These are phyloP conservation scores for Spinus pinus DNA, from an alignment of 2,797 vertebrate species.

Conservation along the genomic window DNA sequence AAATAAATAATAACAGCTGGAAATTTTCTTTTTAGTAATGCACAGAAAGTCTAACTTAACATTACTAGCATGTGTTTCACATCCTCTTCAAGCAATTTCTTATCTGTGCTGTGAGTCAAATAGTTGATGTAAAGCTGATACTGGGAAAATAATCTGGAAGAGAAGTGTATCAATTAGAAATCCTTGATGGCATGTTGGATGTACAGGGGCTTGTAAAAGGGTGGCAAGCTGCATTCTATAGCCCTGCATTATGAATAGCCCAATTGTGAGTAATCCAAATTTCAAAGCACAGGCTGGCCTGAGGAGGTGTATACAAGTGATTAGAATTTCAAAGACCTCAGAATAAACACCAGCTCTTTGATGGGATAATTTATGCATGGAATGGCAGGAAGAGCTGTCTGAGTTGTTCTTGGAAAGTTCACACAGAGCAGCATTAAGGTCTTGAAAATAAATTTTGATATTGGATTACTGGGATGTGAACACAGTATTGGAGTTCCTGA, in stretches of 20 bases:
- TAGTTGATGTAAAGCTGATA: not conserved
- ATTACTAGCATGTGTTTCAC: not conserved
- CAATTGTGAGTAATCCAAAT: slow-evolving; percentile 77
- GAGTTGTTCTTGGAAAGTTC: slow-evolving; percentile 74
- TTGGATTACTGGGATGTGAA: not conserved
- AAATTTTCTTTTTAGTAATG: not conserved
- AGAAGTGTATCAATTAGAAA: slow-evolving; percentile 15
- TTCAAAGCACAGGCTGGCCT: slow-evolving; percentile 72
- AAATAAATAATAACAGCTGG: not conserved
- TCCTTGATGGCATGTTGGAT: slow-evolving; percentile 12
- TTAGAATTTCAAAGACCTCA: slow-evolving; percentile 80
- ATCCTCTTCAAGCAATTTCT: not conserved
- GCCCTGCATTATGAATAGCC: slow-evolving; percentile 71
- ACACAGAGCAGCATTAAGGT: slow-evolving; percentile 38
- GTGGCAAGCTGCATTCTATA: slow-evolving; percentile 47
- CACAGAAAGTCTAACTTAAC: not conserved
- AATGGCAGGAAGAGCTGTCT: slow-evolving; percentile 74
- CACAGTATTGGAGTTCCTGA: not conserved
- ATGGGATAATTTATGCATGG: slow-evolving; percentile 78
- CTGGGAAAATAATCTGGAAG: not conserved
- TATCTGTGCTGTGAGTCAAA: not conserved
- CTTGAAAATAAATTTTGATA: slow-evolving; percentile 58
- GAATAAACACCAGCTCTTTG: slow-evolving; percentile 80
- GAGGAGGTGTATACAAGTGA: slow-evolving; percentile 78
- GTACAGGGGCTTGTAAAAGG: slow-evolving; percentile 54